Evolutionary conservation across 2,113 vertebrate genomes (phyloP).

Genomic region (Ceratotherium simum): DNA sequence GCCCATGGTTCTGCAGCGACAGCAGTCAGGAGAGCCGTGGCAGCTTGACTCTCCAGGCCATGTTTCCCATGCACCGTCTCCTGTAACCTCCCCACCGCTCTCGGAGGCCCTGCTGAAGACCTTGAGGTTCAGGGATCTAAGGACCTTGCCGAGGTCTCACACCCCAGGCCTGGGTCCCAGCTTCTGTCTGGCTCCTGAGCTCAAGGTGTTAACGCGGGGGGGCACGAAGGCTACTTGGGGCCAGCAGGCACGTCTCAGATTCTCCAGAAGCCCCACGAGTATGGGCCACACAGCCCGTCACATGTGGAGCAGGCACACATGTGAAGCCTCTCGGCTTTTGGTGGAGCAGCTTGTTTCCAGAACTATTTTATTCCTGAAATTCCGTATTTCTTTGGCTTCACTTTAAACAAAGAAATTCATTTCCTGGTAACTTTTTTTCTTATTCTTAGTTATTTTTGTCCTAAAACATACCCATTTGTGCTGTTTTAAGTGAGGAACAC

Average conservation of each 20-base stretch:
- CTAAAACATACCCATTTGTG: not conserved
- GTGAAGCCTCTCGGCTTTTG: not conserved
- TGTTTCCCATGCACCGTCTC: fast-evolving
- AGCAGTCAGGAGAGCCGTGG: not conserved
- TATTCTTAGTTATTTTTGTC: not conserved
- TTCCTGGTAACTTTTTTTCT: not conserved
- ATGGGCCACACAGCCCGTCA: not conserved
- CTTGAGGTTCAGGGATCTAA: not conserved
- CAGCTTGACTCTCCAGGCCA: not conserved
- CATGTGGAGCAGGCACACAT: not conserved
- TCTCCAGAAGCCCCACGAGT: not conserved
- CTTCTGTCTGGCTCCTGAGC: fast-evolving
- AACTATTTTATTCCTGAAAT: not conserved
- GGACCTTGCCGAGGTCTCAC: not conserved
- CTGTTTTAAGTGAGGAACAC: not conserved
- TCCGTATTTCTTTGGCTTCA: not conserved
- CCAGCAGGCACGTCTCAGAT: too few species aligned
- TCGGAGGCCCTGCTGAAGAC: not conserved
- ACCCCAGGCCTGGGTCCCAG: not conserved
- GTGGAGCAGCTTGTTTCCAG: not conserved
- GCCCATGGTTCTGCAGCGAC: not conserved
- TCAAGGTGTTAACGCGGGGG: fast-evolving
- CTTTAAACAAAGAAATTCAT: not conserved
- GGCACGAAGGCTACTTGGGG: not conserved
- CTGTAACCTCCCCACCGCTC: fast-evolving